These are phyloP conservation scores for Chironomus riparius DNA, from an alignment of 2,888 invertebrate genomes.

Conservation along the genomic window DNA sequence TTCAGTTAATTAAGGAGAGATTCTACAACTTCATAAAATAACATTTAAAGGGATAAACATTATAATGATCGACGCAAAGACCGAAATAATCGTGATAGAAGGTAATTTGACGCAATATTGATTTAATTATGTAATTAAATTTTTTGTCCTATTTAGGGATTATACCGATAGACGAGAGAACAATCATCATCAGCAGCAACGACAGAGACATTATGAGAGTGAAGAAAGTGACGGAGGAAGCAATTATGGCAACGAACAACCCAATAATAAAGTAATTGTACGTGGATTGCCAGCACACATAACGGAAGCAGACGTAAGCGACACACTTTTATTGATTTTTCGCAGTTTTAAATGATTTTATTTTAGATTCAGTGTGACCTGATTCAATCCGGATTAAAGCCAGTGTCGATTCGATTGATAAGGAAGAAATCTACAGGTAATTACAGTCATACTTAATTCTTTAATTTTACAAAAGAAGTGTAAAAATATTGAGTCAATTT, in stretches of 20 bases:
- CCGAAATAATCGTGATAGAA: slow-evolving; percentile 7
- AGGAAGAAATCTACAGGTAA: slow-evolving; percentile 78
- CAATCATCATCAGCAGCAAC: not conserved
- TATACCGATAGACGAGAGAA: not conserved
- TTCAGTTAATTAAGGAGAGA: not conserved
- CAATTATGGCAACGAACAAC: slow-evolving; percentile 32
- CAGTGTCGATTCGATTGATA: slow-evolving; percentile 73
- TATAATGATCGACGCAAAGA: slow-evolving; percentile 15
- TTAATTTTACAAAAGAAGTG: not conserved
- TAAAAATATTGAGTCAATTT: no score
- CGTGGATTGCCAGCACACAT: slow-evolving; percentile 64
- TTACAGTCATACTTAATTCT: slow-evolving; percentile 30
- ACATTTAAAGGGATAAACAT: not conserved
- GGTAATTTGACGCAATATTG: not conserved
- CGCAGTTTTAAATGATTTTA: no score
- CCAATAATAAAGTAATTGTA: slow-evolving; percentile 65
- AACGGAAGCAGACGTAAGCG: slow-evolving; percentile 67
- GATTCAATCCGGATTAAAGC: slow-evolving; percentile 61
- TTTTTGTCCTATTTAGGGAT: not conserved
- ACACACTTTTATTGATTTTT: slow-evolving; percentile 33
- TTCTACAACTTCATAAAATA: not conserved
- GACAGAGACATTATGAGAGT: slow-evolving; percentile 16
- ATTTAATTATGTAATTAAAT: not conserved
- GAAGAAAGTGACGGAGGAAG: slow-evolving; percentile 18
- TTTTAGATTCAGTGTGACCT: slow-evolving; percentile 71